Percentiles rank a stretch among this genome's conserved stretches.
Conservation (phyloP, 2,888 invertebrate species). For the Halictus quadricinctus region DNA sequence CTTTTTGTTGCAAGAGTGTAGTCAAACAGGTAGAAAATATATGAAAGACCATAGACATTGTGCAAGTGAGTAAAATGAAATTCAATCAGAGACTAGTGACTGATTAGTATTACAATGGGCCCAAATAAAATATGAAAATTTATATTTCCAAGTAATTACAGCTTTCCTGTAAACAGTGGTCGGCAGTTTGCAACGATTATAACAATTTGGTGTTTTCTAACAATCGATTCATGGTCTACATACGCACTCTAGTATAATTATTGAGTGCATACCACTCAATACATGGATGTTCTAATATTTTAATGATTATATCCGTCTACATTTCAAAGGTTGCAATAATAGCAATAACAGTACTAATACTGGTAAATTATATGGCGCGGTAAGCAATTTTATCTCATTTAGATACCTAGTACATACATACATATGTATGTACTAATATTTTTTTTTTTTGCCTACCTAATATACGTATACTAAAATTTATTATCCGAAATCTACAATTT, state of each 20-base stretch:
- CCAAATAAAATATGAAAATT: constrained; percentile 35
- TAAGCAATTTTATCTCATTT: constrained; percentile 74
- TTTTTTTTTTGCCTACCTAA: constrained; percentile 66
- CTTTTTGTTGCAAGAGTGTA: constrained; percentile 5
- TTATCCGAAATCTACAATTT: constrained; percentile 61
- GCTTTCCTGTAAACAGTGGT: constrained; percentile 27
- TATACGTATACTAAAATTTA: constrained; percentile 67
- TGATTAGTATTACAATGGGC: constrained; percentile 17
- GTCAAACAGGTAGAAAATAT: constrained; percentile 15
- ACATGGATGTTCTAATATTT: constrained; percentile 53
- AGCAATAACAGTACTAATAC: constrained; percentile 80
- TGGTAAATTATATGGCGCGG: constrained; percentile 81
- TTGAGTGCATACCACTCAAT: constrained; percentile 52
- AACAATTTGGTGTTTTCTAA: constrained; percentile 44
- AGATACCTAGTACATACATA: constrained; percentile 60
- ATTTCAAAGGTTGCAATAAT: constrained; percentile 67
- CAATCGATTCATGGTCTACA: constrained; percentile 40
- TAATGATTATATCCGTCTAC: constrained; percentile 64
- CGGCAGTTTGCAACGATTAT: constrained; percentile 25
- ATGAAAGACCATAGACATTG: constrained; percentile 11
- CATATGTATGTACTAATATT: constrained; percentile 30
- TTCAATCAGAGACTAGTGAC: constrained; percentile 20
- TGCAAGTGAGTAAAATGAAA: constrained; percentile 14
- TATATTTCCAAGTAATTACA: constrained; percentile 28
- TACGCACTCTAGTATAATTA: constrained; percentile 45